Percentiles rank a stretch among this genome's conserved stretches.
Conservation (phyloP, 2,888 invertebrate genomes). For the Acanthosepion esculentum region DNA sequence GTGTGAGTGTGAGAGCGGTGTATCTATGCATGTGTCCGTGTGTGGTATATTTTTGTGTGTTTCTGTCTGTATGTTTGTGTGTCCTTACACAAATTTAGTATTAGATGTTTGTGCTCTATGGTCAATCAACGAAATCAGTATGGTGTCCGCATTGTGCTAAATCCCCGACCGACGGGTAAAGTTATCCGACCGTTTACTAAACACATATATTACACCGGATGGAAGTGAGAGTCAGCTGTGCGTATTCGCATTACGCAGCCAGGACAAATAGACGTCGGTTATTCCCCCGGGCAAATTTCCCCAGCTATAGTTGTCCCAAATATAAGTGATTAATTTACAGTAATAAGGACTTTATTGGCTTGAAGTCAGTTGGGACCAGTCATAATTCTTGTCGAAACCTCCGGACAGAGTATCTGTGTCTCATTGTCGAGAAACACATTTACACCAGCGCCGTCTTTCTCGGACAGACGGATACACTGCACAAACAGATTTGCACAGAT, state of each 20-base stretch:
- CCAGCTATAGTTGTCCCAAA: not conserved
- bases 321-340: constrained; percentile 11
- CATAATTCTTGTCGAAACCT: not conserved
- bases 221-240: not conserved
- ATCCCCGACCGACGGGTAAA: not conserved
- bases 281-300: constrained; percentile 8
- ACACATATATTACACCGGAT: constrained; percentile 7
- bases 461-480: not conserved
- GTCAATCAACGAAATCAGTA: not conserved
- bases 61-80: not conserved
- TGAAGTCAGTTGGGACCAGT: not conserved
- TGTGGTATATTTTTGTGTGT: not conserved
- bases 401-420: not conserved
- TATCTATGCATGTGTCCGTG: not conserved
- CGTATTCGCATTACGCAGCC: not conserved
- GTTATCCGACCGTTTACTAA: not conserved
- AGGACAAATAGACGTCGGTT: not conserved
- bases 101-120: not conserved
- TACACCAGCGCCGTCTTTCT: not conserved
- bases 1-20: not conserved
- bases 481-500: too few relatives aligned
- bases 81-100: not conserved
- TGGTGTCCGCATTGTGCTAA: not conserved
- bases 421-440: not conserved
- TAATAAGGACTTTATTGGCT: constrained; percentile 23